Percentiles rank a stretch among this genome's conserved stretches.
These are phyloP conservation scores for Cyphomyrmex costatus DNA, from an alignment of 1,140 invertebrate genomes.

Conservation along the genomic window DNA sequence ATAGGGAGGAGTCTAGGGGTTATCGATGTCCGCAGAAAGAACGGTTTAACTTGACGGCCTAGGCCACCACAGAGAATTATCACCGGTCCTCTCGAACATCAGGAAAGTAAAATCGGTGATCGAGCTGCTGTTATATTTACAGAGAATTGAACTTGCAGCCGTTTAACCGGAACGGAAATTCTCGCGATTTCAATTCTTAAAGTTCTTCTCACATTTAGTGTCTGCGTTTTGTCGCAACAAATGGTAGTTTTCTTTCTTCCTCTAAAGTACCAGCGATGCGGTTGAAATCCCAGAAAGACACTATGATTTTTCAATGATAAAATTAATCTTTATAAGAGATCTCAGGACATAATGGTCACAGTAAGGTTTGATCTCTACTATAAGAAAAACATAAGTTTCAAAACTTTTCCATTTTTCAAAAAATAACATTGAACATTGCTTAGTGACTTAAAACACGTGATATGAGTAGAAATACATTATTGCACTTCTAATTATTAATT, in stretches of 20 bases:
- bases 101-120: conserved; percentile 6
- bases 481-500: too few species aligned
- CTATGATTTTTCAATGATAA: conserved; percentile 15
- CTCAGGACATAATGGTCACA: too few species aligned
- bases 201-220: background rate
- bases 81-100: background rate
- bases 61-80: conserved; percentile 26
- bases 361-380: too few species aligned
- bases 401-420: too few species aligned
- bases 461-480: too few species aligned
- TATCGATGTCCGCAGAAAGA: conserved; percentile 25
- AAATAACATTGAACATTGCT: too few species aligned
- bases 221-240: conserved; percentile 6
- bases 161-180: conserved; percentile 59
- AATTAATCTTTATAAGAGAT: background rate
- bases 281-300: background rate
- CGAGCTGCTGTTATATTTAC: conserved; percentile 65
- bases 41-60: conserved; percentile 43
- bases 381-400: too few species aligned
- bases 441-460: too few species aligned
- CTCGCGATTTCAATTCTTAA: background rate
- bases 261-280: background rate
- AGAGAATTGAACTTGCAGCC: conserved; percentile 48
- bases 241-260: background rate
- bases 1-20: conserved; percentile 61